Evolutionary conservation across 1,140 invertebrate genomes (phyloP).

Genomic region (Delia radicum): DNA sequence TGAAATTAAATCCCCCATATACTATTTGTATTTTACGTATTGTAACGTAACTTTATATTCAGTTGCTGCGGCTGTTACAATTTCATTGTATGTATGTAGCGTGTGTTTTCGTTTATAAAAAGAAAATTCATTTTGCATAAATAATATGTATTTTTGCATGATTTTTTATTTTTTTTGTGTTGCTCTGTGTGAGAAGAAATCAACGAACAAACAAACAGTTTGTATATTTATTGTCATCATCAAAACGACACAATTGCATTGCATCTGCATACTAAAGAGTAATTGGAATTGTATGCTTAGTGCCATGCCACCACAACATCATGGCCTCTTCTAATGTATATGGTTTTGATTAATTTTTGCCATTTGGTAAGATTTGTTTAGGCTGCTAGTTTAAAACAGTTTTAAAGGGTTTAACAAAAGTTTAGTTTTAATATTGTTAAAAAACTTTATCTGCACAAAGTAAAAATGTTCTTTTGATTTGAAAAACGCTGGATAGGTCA

Average conservation of each 20-base stretch:
- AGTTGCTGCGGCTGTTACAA: neutral
- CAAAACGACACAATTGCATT: neutral
- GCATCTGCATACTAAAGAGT: neutral
- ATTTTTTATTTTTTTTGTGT: neutral
- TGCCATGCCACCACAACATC: neutral
- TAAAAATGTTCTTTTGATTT: too few species aligned
- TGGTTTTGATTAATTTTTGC: neutral
- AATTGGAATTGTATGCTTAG: neutral
- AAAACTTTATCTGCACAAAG: too few species aligned
- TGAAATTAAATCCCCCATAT: too few species aligned
- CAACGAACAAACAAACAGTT: neutral
- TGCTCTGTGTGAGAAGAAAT: neutral
- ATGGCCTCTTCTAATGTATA: neutral
- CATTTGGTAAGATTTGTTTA: neutral
- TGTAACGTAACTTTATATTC: too few species aligned
- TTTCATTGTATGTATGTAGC: neutral
- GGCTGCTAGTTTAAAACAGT: too few species aligned
- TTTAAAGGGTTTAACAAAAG: too few species aligned
- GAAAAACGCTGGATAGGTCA: too few species aligned
- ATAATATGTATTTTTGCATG: slow-evolving; percentile 7
- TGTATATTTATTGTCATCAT: neutral
- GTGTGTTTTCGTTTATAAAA: neutral
- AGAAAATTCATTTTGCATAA: slow-evolving; percentile 20
- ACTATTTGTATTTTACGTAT: too few species aligned
- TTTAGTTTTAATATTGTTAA: too few species aligned